Base-by-base conservation (phyloP, 2,113 vertebrate genomes). In the Prolemur simus region DNA sequence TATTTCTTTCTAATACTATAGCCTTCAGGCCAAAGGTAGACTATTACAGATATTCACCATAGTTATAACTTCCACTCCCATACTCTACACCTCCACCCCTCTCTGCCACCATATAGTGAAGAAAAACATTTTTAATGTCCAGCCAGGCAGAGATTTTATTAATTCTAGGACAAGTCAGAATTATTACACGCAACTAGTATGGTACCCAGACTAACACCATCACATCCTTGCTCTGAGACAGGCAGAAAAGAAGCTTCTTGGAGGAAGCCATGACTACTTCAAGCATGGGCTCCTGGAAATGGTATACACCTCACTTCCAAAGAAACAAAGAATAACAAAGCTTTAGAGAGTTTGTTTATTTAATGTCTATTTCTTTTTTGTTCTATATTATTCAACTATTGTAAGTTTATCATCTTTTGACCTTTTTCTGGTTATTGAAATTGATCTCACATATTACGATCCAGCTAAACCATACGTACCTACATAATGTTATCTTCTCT, bases 381-480 rank as follows among this genome's bases (percentile, higher is more conserved):
- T 6, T 73, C 12, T 47, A 21, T 14, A 2, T 76, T 39, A 21
- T 82, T 77, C 32, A 77, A 29, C 15, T 34, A 2, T 52, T 87
- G 9, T 17, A 88, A 93, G 6, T 81, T 88, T 12, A 29, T 63
- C 34, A 15, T 82, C 54, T 78, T 87, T 81, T 85, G 37, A 39
- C 20, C 23, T 89, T 60, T 89, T 84, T 27, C 18, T 93, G 45
- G 17, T n/a, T 74, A 42, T 6, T 94, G 37, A 92, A 76, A 42
- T 49, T 58, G 5, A 9, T n/a, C 32, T 83, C 5, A 25, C 17
- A 17, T 42, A 29, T 73, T 17, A 63, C 9, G 8, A 76, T 7
- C 2, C 80, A 92, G 20, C 1, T 47, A 32, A 87, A 42, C 17
- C 32, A 66, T 74, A 63, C 5, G 25, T 42, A 42, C 5, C 45